Conservation (phyloP, 2,888 invertebrate species). For the Agrochola litura region DNA sequence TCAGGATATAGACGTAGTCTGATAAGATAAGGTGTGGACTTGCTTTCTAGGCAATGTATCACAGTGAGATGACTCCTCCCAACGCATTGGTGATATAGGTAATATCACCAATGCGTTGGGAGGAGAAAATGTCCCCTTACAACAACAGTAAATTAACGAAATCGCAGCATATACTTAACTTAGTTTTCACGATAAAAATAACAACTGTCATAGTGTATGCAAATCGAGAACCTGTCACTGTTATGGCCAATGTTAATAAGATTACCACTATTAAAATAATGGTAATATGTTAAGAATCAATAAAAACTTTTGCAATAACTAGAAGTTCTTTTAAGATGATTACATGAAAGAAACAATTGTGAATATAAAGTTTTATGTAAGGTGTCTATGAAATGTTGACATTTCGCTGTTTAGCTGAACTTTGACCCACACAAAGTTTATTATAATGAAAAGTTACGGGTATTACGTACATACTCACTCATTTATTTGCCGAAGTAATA, state of each 20-base stretch:
- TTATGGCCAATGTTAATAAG: constrained; percentile 17
- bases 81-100: no score
- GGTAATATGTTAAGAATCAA: constrained; percentile 20
- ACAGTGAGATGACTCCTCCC: constrained; percentile 18
- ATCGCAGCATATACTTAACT: not conserved
- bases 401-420: constrained; percentile 32
- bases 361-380: constrained; percentile 14
- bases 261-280: constrained; percentile 2
- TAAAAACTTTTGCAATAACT: not conserved
- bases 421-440: not conserved
- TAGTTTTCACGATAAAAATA: not conserved
- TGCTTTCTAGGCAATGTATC: constrained; percentile 43
- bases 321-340: constrained; percentile 5
- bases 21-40: constrained; percentile 28
- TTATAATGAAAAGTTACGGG: not conserved
- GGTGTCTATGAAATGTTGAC: constrained; percentile 15
- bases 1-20: constrained; percentile 40
- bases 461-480: not conserved
- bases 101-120: constrained; percentile 16
- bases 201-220: not conserved
- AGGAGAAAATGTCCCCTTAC: constrained; percentile 22
- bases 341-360: constrained; percentile 27
- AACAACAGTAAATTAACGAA: not conserved
- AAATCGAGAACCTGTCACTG: not conserved
- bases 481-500: not conserved